phyloP scores from a whole-genome alignment of 2,113 vertebrate genomes.

The Calonectris borealis region DNA sequence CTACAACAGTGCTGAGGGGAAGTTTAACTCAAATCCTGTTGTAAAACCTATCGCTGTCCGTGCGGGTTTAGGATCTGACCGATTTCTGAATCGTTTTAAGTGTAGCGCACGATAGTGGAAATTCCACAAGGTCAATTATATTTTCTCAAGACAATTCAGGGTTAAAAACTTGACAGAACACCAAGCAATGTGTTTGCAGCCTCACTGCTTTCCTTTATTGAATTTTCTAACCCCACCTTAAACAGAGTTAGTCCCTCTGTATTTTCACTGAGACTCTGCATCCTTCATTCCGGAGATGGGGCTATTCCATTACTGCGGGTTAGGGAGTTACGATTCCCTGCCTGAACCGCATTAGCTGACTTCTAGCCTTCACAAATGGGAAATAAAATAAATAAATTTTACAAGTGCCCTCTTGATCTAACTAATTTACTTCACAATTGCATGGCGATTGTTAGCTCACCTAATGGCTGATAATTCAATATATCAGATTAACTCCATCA shows the following conservation, averaged over 20 bases:
- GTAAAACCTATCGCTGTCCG: not conserved
- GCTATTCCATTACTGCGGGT: not conserved
- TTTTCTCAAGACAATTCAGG: not conserved
- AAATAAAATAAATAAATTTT: slow-evolving; percentile 20
- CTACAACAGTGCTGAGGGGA: not conserved
- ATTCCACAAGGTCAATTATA: not conserved
- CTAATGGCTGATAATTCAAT: not conserved
- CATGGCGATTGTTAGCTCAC: not conserved
- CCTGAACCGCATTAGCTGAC: not conserved
- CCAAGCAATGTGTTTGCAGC: not conserved
- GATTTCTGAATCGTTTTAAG: not conserved
- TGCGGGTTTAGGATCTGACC: not conserved
- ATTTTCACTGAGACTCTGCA: not conserved
- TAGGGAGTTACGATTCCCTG: not conserved
- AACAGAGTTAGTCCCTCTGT: not conserved
- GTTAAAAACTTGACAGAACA: not conserved
- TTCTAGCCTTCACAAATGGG: not conserved
- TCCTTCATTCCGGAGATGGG: not conserved
- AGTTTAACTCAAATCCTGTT: not conserved
- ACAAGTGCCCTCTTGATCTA: slow-evolving; percentile 26
- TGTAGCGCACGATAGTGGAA: not conserved
- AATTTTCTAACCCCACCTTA: not conserved
- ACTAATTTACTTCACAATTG: slow-evolving; percentile 1
- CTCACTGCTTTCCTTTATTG: not conserved
- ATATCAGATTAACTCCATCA: not conserved